These are phyloP conservation scores for Idaea aversata DNA, from an alignment of 2,888 invertebrate genomes.

Conservation along the genomic window DNA sequence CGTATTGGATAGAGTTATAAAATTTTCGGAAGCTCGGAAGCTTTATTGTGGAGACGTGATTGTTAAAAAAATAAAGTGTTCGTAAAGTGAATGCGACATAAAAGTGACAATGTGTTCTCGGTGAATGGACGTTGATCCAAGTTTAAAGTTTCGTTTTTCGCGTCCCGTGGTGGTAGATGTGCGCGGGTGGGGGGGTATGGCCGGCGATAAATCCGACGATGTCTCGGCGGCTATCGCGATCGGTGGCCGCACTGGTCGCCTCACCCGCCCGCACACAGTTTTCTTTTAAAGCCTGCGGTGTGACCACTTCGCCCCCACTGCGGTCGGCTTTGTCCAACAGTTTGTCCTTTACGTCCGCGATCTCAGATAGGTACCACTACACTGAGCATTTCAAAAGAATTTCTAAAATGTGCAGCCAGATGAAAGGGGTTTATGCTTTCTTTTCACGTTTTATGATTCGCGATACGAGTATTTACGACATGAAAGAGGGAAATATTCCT, in stretches of 20 bases:
- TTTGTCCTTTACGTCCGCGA: constrained; percentile 27
- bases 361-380: constrained; percentile 21
- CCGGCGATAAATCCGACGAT: constrained; percentile 12
- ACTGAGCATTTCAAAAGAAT: constrained; percentile 25
- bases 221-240: constrained; percentile 11
- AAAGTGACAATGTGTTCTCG: background rate
- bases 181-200: background rate
- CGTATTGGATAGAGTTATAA: background rate
- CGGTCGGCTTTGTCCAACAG: constrained; percentile 22
- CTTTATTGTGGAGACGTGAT: background rate
- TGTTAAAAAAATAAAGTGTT: background rate
- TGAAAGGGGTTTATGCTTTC: constrained; percentile 30
- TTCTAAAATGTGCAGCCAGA: constrained; percentile 31
- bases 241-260: constrained; percentile 4
- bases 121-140: background rate
- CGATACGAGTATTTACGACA: constrained; percentile 22
- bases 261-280: background rate
- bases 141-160: background rate
- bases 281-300: constrained; percentile 6
- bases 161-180: background rate
- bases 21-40: background rate
- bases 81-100: constrained; percentile 1
- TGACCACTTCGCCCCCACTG: constrained; percentile 11
- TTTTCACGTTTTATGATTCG: constrained; percentile 32
- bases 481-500: constrained; percentile 20